These are phyloP conservation scores for Chaetoderma sp. DNA, from an alignment of 2,888 invertebrate genomes.

Conservation along the genomic window DNA sequence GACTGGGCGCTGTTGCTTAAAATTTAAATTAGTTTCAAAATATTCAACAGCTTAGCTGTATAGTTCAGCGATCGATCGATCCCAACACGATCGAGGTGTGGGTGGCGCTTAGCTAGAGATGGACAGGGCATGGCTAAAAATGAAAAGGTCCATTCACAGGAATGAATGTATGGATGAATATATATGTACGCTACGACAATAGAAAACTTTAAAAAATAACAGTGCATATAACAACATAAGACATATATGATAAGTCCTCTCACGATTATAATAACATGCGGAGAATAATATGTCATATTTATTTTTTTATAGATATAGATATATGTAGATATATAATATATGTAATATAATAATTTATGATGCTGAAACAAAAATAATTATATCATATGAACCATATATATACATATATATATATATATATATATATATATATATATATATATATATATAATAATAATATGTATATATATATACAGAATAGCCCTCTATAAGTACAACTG, in stretches of 20 bases:
- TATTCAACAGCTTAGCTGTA: too few species aligned
- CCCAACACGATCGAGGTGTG: too few species aligned
- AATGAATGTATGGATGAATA: neutral
- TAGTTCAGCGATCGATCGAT: too few species aligned
- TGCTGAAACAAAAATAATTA: neutral
- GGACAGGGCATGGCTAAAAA: too few species aligned
- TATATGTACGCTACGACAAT: neutral
- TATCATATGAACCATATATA: too few species aligned
- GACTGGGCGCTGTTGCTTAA: too few species aligned
- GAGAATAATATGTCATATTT: neutral
- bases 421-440: constrained; percentile 5
- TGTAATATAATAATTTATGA: neutral
- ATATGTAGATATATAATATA: neutral
- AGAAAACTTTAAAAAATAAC: neutral
- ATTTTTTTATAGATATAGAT: neutral
- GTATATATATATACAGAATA: constrained; percentile 3
- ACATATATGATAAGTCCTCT: neutral
- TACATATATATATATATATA: neutral
- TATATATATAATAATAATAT: neutral
- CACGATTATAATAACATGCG: neutral
- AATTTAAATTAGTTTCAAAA: too few species aligned
- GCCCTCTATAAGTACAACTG: neutral
- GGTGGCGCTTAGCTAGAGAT: too few species aligned
- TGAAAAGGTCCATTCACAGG: too few species aligned
- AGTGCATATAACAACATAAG: neutral